Conservation (phyloP, 2,888 invertebrate genomes). For the Trissolcus brochymenae region DNA sequence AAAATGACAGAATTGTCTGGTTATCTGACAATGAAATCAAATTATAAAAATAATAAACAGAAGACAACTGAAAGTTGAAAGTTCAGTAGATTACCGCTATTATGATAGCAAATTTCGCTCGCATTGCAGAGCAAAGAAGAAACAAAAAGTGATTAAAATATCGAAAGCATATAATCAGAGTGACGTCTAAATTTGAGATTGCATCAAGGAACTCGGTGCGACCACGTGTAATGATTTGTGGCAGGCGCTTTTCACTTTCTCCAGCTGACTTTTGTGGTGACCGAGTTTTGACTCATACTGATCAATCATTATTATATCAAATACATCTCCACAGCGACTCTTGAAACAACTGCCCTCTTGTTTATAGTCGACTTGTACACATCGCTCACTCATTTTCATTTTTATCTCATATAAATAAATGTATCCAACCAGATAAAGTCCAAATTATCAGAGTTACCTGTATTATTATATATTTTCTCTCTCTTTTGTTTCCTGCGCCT, state of each 20-base stretch:
- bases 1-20: neutral
- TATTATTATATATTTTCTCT: too few species aligned
- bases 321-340: neutral
- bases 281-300: constrained; percentile 26
- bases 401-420: too few species aligned
- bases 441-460: too few species aligned
- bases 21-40: neutral
- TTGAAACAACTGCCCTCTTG: too few species aligned
- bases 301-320: neutral
- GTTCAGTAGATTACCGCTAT: neutral
- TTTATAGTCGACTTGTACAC: neutral
- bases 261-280: constrained; percentile 37
- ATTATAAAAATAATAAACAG: neutral
- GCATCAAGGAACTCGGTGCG: constrained; percentile 26
- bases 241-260: constrained; percentile 46
- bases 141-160: constrained; percentile 7
- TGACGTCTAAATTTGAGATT: constrained; percentile 26
- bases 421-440: too few species aligned
- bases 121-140: neutral
- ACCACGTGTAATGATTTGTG: constrained; percentile 34
- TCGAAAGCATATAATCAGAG: neutral
- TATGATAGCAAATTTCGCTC: neutral
- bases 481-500: neutral
- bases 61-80: neutral
- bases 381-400: neutral